Base-by-base conservation (phyloP, 1,140 invertebrate genomes). In the Zaprionus lachaisei region DNA sequence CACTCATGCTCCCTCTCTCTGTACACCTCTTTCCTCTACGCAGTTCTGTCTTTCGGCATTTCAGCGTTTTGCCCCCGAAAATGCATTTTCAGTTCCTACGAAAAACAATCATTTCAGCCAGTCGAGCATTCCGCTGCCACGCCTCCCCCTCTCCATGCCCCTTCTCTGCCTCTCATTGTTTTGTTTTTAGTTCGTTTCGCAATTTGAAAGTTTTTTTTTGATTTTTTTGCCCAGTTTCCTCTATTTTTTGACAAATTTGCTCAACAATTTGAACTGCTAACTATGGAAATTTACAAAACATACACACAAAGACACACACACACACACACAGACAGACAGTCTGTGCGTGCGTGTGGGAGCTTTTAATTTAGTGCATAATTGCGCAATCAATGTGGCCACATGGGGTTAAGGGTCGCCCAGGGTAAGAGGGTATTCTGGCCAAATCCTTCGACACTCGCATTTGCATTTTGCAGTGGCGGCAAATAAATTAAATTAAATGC, bases 281-380 rank as follows among this genome's bases (percentile, higher is more conserved):
- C 58, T 51, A 65, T 71, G 60, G 15, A 58, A 57, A 70, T 64
- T 58, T 54, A 71, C 54, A 58, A 38, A 20, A 22, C 66, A 56
- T 26, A 34, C 31, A 31, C 2, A 31, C 7, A 3, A 0, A 31
- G 6, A 44, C 5, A 17, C n/a, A 17, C n/a, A 44, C n/a, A 47
- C 6, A 17, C 1, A 38, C 22, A 62, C 20, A 51, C 11, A 54
- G 20, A 5, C 17, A 22, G 47, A 24, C n/a, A 22, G 17, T 5
- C n/a, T 37, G 49, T 38, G 58, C n/a, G 66, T 37, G 44, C 17
- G 47, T 54, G 37, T 31, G 47, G 51, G 54, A 55, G 73, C 68
- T 68, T 77, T 77, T 73, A 77, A 77, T 73, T 77, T 73, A 73
- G 75, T 77, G 64, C 75, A 77, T 77, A 77, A 77, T 77, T 77